Evolutionary conservation across 2,797 vertebrate species (phyloP).

Genomic region (Linurgus olivaceus): DNA sequence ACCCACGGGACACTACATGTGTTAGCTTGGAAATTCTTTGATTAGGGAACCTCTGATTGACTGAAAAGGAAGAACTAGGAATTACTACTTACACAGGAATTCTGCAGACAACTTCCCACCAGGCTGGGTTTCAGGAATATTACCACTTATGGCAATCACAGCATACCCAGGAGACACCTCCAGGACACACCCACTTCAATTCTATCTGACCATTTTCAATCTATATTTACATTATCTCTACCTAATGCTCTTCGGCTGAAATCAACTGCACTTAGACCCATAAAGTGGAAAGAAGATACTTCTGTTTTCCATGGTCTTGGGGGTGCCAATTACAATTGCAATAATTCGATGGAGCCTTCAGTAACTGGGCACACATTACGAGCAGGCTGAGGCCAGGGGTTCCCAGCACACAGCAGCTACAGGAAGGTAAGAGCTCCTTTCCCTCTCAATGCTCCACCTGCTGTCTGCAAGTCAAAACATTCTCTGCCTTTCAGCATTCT

Average conservation of each 20-base stretch:
- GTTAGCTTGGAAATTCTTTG: neutral
- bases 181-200: neutral
- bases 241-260: neutral
- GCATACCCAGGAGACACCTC: neutral
- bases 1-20: rapidly evolving
- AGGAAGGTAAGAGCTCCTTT: neutral
- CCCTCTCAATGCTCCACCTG: neutral
- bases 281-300: neutral
- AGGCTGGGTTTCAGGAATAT: neutral
- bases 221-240: neutral
- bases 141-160: neutral
- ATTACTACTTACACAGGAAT: neutral
- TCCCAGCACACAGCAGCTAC: neutral
- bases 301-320: neutral
- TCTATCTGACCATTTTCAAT: neutral
- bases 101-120: neutral
- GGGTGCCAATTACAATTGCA: neutral
- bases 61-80: neutral
- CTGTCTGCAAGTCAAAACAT: neutral
- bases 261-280: neutral
- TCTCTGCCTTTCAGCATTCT: neutral
- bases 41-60: neutral
- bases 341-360: neutral
- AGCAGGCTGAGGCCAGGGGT: neutral
- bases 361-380: neutral